Percentiles rank a stretch among this genome's conserved stretches.
These are phyloP conservation scores for Steinernema khuongi DNA, from an alignment of 1,140 invertebrate species.

Conservation along the genomic window DNA sequence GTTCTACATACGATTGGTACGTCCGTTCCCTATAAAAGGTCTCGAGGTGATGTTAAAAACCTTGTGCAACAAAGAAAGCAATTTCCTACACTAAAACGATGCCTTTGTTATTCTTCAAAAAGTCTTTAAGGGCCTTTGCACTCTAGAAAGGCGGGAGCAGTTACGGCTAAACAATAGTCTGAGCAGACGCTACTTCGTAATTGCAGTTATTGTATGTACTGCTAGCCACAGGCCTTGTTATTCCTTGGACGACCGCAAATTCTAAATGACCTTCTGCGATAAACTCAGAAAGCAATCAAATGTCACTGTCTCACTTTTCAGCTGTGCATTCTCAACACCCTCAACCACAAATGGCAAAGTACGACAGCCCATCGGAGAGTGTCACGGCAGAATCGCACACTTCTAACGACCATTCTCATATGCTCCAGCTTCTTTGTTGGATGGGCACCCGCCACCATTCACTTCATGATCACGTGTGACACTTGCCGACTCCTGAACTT, in stretches of 20 bases:
- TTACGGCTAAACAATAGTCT: too few relatives aligned
- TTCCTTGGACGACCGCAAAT: too few relatives aligned
- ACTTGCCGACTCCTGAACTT: slow-evolving; percentile 27
- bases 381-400: slow-evolving; percentile 38
- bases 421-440: slow-evolving; percentile 47
- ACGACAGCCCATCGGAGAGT: slow-evolving; percentile 17
- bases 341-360: slow-evolving; percentile 18
- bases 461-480: slow-evolving; percentile 42
- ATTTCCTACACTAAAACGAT: too few relatives aligned
- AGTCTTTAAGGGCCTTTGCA: too few relatives aligned
- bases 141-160: too few relatives aligned
- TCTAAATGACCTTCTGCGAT: too few relatives aligned
- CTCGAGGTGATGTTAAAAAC: neutral
- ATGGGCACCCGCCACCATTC: slow-evolving; percentile 46
- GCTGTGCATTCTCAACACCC: slow-evolving; percentile 36
- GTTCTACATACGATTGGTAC: slow-evolving; percentile 38
- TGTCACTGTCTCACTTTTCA: slow-evolving; percentile 22
- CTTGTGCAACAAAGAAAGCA: too few relatives aligned
- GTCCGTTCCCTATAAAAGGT: slow-evolving; percentile 10
- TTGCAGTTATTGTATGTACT: too few relatives aligned
- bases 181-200: too few relatives aligned
- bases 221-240: too few relatives aligned
- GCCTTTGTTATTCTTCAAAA: too few relatives aligned
- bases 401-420: slow-evolving; percentile 44
- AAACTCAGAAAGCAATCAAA: slow-evolving; percentile 19